These are phyloP conservation scores for Toxotes lorentzi DNA, from an alignment of 2,797 vertebrate species.

Conservation along the genomic window DNA sequence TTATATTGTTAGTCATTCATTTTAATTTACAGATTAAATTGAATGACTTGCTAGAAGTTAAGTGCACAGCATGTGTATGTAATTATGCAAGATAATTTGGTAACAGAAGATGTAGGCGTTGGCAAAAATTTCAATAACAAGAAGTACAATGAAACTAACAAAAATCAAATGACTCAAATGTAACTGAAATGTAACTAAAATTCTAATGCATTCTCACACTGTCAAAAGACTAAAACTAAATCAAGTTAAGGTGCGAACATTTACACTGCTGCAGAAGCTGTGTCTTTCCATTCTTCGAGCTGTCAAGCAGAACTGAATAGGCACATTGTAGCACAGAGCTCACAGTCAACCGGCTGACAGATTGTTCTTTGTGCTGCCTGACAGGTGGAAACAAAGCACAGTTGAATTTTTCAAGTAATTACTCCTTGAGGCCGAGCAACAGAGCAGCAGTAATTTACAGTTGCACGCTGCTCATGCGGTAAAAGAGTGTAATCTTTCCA, in stretches of 20 bases:
- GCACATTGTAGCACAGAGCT: conserved; percentile 49
- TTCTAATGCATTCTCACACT: background rate
- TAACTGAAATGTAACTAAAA: background rate
- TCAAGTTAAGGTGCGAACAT: background rate
- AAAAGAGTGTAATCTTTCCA: background rate
- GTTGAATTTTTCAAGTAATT: conserved; percentile 68
- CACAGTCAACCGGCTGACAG: conserved; percentile 58
- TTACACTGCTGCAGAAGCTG: background rate
- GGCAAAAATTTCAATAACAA: background rate
- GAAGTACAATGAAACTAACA: background rate
- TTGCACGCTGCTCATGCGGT: conserved; percentile 57
- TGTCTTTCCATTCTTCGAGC: conserved; percentile 22
- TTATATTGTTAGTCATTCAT: too few relatives aligned
- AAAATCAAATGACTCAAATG: background rate
- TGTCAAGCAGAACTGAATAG: conserved; percentile 32
- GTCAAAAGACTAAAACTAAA: background rate
- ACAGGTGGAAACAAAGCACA: conserved; percentile 71
- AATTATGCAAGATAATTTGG: too few relatives aligned
- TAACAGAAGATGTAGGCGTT: too few relatives aligned
- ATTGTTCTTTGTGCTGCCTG: conserved; percentile 56
- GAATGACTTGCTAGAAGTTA: too few relatives aligned
- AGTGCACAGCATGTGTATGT: too few relatives aligned
- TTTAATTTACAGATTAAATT: too few relatives aligned
- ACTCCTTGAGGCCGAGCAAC: conserved; percentile 57
- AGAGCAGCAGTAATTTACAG: conserved; percentile 62